Percentiles rank a stretch among this genome's conserved stretches.
Conservation (phyloP, 1,140 invertebrate species). For the Samia ricini region DNA sequence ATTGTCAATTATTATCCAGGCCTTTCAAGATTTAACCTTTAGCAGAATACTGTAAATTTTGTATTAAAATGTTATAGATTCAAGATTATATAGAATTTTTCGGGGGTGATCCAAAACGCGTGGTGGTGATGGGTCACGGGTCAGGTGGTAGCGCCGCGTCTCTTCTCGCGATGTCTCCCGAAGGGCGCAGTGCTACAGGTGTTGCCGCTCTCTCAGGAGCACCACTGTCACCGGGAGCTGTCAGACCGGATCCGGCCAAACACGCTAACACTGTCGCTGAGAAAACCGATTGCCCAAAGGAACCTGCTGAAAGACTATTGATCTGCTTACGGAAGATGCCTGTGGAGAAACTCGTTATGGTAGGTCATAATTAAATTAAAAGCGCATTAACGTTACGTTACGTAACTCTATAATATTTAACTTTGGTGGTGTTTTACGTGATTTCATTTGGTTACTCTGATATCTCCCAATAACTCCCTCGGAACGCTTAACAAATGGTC, state of each 20-base stretch:
- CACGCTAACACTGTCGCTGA: constrained; percentile 76
- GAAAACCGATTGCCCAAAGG: constrained; percentile 77
- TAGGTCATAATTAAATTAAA: constrained; percentile 15
- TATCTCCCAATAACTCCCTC: too few relatives aligned
- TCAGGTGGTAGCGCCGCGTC: constrained; percentile 82
- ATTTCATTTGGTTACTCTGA: too few relatives aligned
- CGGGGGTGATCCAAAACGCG: constrained; percentile 82
- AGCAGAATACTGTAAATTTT: too few relatives aligned
- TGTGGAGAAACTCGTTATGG: constrained; percentile 52
- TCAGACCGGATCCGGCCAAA: constrained; percentile 77
- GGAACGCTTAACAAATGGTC: too few relatives aligned
- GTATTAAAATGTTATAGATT: constrained; percentile 70
- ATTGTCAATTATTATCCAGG: background rate
- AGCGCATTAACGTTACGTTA: too few relatives aligned
- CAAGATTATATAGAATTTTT: constrained; percentile 84
- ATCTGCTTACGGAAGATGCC: constrained; percentile 78
- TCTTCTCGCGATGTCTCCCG: constrained; percentile 77
- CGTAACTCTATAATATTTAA: background rate
- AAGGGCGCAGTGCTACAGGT: constrained; percentile 72
- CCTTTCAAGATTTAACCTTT: too few relatives aligned
- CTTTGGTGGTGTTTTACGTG: too few relatives aligned
- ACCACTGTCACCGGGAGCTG: constrained; percentile 81
- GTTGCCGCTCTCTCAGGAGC: constrained; percentile 84
- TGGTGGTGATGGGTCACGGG: constrained; percentile 85
- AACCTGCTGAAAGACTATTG: constrained; percentile 75